Conservation (phyloP, 2,113 vertebrate species). For the Mus pahari region DNA sequence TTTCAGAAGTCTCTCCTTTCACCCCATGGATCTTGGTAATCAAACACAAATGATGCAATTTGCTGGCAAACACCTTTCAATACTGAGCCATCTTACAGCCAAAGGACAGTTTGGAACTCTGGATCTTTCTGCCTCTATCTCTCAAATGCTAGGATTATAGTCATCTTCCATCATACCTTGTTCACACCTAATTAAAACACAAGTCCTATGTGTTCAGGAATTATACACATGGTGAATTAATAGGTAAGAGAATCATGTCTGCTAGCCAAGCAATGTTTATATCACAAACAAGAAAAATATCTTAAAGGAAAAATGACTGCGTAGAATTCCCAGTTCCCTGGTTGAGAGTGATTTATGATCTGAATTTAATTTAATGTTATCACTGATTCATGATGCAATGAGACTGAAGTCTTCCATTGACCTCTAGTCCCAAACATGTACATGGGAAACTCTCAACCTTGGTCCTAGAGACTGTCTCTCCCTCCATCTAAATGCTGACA, state of each 20-base stretch:
- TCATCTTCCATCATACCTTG: not conserved
- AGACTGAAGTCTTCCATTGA: not conserved
- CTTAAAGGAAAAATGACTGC: not conserved
- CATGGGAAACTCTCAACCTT: accelerated
- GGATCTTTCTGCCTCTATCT: not conserved
- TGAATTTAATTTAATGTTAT: not conserved
- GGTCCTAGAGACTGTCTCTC: not conserved
- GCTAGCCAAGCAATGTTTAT: slow-evolving; percentile 29
- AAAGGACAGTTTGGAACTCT: not conserved
- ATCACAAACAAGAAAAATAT: slow-evolving; percentile 44
- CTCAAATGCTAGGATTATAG: not conserved
- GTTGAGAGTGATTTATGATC: slow-evolving; percentile 47
- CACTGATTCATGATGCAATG: not conserved
- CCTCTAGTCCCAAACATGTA: not conserved
- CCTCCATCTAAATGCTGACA: not conserved
- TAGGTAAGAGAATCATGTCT: slow-evolving; percentile 66
- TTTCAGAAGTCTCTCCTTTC: not conserved
- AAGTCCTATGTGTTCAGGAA: not conserved
- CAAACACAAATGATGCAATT: not conserved
- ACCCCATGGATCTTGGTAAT: not conserved
- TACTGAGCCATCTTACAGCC: not conserved
- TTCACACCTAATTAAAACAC: not conserved
- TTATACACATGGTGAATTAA: slow-evolving; percentile 7
- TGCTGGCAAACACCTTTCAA: not conserved
- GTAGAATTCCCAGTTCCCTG: not conserved